A percentile compares a stretch with the other conserved stretches of the same genome.
Evolutionary conservation across 2,888 invertebrate genomes (phyloP).

Genomic region (Diabrotica balteata): DNA sequence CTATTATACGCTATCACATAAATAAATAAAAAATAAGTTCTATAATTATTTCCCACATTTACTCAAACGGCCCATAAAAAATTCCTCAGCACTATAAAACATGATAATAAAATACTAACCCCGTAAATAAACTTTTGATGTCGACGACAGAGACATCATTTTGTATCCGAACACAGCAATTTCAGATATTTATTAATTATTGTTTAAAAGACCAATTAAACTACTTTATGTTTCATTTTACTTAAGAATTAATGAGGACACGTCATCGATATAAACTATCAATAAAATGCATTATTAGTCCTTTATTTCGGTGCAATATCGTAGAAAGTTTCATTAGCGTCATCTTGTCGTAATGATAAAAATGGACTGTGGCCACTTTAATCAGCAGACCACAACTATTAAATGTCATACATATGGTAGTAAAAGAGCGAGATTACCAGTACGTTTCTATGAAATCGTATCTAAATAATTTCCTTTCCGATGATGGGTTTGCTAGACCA

Average conservation of each 20-base stretch:
- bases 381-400: constrained; percentile 3
- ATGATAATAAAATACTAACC: no score
- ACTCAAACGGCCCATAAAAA: not conserved
- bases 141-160: no score
- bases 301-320: constrained; percentile 9
- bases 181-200: not conserved
- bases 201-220: constrained; percentile 3
- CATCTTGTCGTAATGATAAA: constrained; percentile 1
- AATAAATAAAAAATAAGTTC: no score
- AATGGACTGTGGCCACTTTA: constrained; percentile 5
- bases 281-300: constrained; percentile 9
- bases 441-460: no score
- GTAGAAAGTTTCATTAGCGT: constrained; percentile 7
- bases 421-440: no score
- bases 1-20: no score
- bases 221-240: constrained; percentile 1
- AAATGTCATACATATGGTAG: constrained; percentile 4
- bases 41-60: not conserved
- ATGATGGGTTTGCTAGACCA: no score
- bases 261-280: constrained; percentile 1
- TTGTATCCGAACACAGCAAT: not conserved
- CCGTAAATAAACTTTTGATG: no score
- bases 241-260: constrained; percentile 1
- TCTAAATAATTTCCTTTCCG: no score
- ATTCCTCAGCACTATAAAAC: no score